phyloP scores from a whole-genome alignment of 2,113 vertebrate species.

The Zapus hudsonius region DNA sequence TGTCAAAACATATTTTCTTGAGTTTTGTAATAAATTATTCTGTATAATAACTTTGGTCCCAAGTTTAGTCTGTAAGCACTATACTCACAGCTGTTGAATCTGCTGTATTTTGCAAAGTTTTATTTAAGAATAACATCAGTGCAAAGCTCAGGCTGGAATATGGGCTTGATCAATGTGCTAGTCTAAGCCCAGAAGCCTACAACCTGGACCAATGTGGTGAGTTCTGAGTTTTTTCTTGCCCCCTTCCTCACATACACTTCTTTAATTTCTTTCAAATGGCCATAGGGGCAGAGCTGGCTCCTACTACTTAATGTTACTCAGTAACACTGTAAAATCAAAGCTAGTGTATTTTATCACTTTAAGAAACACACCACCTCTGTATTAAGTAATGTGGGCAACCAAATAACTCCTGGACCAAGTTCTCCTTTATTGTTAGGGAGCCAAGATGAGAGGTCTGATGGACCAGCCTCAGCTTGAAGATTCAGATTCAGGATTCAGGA shows the following conservation, averaged over 20 bases:
- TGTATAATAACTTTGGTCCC: conserved; percentile 37
- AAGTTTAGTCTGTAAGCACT: conserved; percentile 27
- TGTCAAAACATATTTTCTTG: conserved; percentile 45
- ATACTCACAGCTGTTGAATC: conserved; percentile 62
- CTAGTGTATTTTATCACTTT: conserved; percentile 8
- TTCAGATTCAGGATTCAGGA: background rate
- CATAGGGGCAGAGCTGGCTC: background rate
- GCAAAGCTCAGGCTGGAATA: conserved; percentile 19
- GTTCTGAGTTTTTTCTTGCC: background rate
- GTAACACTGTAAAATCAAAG: conserved; percentile 3
- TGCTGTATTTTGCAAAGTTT: conserved; percentile 40
- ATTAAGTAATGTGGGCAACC: background rate
- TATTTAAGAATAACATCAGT: conserved; percentile 75
- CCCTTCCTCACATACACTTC: accelerated
- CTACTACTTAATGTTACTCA: background rate
- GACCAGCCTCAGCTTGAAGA: background rate
- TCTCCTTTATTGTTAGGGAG: background rate
- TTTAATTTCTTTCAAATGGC: conserved; percentile 15
- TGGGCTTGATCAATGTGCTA: background rate
- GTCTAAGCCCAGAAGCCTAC: conserved; percentile 30
- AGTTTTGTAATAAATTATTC: conserved; percentile 54
- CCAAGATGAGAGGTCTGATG: background rate
- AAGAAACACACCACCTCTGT: background rate
- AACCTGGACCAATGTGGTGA: background rate
- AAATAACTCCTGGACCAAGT: background rate